Evolutionary conservation across 2,888 invertebrate species (phyloP).

Genomic region (Sericinus montela): DNA sequence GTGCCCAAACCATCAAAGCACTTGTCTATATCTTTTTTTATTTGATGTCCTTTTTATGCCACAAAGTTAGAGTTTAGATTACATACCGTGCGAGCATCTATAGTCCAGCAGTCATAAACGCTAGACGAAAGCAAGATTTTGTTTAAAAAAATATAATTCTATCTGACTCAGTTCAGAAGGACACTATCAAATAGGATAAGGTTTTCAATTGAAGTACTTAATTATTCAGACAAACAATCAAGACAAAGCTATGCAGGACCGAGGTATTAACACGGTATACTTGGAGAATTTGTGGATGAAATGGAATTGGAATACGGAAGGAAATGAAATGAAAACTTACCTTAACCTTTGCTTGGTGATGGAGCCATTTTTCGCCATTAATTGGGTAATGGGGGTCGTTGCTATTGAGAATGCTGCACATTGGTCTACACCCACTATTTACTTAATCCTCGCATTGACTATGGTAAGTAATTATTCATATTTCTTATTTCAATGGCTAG

Average conservation of each 20-base stretch:
- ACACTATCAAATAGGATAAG: too few relatives aligned
- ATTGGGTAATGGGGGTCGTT: constrained; percentile 87
- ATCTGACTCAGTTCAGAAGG: too few relatives aligned
- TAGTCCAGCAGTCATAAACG: too few relatives aligned
- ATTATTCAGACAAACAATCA: constrained; percentile 22
- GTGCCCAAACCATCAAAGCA: too few relatives aligned
- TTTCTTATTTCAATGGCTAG: too few relatives aligned
- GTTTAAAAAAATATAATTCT: too few relatives aligned
- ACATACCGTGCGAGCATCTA: too few relatives aligned
- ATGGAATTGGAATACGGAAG: constrained; percentile 50
- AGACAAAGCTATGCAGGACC: constrained; percentile 46
- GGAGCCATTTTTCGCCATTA: constrained; percentile 84
- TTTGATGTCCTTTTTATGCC: too few relatives aligned
- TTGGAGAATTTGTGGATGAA: constrained; percentile 10
- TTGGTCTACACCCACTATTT: constrained; percentile 80
- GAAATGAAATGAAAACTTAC: constrained; percentile 79
- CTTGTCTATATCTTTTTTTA: too few relatives aligned
- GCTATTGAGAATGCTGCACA: constrained; percentile 84
- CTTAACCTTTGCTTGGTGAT: constrained; percentile 82
- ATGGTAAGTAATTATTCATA: constrained; percentile 72
- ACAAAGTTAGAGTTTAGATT: too few relatives aligned
- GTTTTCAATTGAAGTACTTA: too few relatives aligned
- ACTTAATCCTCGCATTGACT: constrained; percentile 74
- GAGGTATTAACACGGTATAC: constrained; percentile 27
- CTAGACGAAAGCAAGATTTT: too few relatives aligned